phyloP scores from a whole-genome alignment of 2,888 invertebrate genomes.

The Drosophila gaucha region DNA sequence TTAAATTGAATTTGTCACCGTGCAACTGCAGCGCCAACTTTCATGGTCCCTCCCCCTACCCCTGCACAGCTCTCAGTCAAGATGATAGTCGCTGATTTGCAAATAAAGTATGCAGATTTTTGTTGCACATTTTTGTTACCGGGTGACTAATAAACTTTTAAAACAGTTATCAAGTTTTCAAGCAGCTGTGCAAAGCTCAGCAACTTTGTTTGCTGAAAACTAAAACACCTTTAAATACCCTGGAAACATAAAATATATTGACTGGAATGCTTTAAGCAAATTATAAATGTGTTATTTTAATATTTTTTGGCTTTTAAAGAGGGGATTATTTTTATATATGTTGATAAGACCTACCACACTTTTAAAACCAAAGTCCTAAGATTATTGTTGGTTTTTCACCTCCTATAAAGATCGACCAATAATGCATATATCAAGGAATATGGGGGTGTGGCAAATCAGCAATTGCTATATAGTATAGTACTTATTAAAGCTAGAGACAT shows the following conservation, averaged over 20 bases:
- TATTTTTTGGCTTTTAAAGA: too few species aligned
- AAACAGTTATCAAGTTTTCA: conserved; percentile 16
- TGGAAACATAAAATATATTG: not conserved
- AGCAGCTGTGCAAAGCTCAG: conserved; percentile 14
- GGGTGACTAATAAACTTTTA: conserved; percentile 42
- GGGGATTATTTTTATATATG: too few species aligned
- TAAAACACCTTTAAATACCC: conserved; percentile 12
- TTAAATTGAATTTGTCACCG: conserved; percentile 48
- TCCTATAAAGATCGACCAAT: too few species aligned
- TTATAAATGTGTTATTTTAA: too few species aligned
- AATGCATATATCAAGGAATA: too few species aligned
- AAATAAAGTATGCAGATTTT: conserved; percentile 32
- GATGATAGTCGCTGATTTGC: conserved; percentile 29
- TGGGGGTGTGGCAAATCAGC: too few species aligned
- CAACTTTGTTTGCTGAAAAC: not conserved
- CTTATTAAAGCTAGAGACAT: too few species aligned
- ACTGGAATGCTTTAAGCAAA: too few species aligned
- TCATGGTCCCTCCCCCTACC: conserved; percentile 2
- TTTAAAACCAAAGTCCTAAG: too few species aligned
- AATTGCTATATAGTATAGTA: too few species aligned
- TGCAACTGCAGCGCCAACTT: conserved; percentile 33
- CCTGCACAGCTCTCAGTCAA: conserved; percentile 1
- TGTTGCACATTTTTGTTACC: conserved; percentile 3
- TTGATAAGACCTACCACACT: too few species aligned
- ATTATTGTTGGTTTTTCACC: too few species aligned